Evolutionary conservation across 2,113 vertebrate genomes (phyloP).

Genomic region (Tachysurus vachellii): DNA sequence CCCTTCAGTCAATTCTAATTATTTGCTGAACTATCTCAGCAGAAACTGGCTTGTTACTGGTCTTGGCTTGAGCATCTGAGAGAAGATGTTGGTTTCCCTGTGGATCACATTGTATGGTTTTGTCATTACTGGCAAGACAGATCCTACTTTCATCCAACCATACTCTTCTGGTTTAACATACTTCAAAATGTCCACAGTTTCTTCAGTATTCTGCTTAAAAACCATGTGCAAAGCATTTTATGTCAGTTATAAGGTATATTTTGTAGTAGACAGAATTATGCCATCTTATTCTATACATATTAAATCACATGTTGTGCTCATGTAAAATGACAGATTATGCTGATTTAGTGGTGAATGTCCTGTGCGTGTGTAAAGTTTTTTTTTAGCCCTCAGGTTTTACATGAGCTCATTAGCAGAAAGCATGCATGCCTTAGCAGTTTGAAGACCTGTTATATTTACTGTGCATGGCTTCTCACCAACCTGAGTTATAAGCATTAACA

Average conservation of each 20-base stretch:
- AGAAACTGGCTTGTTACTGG: conserved; percentile 44
- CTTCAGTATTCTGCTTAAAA: conserved; percentile 10
- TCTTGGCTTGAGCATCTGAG: conserved; percentile 52
- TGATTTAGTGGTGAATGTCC: background rate
- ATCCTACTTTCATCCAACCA: conserved; percentile 56
- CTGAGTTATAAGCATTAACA: conserved; percentile 4
- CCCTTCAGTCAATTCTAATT: conserved; percentile 2
- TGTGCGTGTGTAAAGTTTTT: background rate
- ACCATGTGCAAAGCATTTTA: background rate
- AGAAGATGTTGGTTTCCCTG: conserved; percentile 48
- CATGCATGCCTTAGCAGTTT: background rate
- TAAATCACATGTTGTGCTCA: background rate
- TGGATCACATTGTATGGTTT: conserved; percentile 62
- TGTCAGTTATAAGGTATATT: background rate
- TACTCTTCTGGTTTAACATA: conserved; percentile 44
- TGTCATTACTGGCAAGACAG: conserved; percentile 63
- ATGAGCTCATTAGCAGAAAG: conserved; percentile 6
- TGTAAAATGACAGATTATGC: background rate
- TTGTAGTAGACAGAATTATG: background rate
- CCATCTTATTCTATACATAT: background rate
- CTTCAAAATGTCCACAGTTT: conserved; percentile 26
- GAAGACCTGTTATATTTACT: conserved; percentile 17
- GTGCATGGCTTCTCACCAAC: background rate
- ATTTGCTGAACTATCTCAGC: conserved; percentile 46
- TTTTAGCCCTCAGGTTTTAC: background rate